Evolutionary conservation across 2,797 vertebrate genomes (phyloP).

Genomic region (Scomberomorus guttatus): DNA sequence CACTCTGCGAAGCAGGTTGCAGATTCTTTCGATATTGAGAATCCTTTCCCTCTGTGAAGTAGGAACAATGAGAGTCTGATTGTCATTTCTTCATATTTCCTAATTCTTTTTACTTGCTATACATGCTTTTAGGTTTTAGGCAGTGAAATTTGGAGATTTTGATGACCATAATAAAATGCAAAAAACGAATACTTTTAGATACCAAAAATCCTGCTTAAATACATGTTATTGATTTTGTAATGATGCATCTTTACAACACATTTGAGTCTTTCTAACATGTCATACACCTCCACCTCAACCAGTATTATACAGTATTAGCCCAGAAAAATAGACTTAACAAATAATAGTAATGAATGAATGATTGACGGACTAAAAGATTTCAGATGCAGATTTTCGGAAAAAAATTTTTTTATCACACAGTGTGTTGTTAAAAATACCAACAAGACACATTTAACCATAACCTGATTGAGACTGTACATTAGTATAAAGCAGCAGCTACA

Average conservation of each 20-base stretch:
- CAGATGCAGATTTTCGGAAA: no score
- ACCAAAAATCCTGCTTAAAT: slow-evolving; percentile 1
- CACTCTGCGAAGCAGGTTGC: slow-evolving; percentile 94
- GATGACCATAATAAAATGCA: not conserved
- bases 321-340: not conserved
- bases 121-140: not conserved
- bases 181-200: not conserved
- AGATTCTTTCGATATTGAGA: slow-evolving; percentile 95
- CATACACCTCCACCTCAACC: not conserved
- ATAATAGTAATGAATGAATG: not conserved
- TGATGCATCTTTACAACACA: not conserved
- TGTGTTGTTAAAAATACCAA: not conserved
- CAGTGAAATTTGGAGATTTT: not conserved
- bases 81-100: not conserved
- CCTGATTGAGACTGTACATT: not conserved
- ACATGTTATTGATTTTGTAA: not conserved
- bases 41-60: slow-evolving; percentile 91
- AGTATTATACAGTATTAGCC: not conserved
- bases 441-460: not conserved
- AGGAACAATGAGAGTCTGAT: slow-evolving; percentile 47
- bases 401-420: no score
- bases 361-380: not conserved
- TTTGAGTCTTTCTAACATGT: not conserved
- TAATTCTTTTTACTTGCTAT: not conserved
- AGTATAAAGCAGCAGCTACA: slow-evolving; percentile 5